These are phyloP conservation scores for Megastigmus dorsalis DNA, from an alignment of 2,888 invertebrate genomes.

Conservation along the genomic window DNA sequence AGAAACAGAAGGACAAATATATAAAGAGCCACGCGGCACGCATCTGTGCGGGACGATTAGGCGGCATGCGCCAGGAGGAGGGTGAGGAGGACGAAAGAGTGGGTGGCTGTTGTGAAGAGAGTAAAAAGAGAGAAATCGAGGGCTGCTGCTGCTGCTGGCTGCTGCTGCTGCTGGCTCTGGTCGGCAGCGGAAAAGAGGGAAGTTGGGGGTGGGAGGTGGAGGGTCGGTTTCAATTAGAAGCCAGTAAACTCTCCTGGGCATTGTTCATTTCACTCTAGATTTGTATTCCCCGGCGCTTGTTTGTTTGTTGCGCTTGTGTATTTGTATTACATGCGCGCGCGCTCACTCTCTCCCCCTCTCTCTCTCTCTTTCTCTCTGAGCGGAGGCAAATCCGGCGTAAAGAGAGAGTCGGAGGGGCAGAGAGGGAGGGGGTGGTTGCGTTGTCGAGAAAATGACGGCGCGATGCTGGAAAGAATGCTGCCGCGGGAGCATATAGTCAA, in stretches of 20 bases:
- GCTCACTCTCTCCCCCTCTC: not conserved
- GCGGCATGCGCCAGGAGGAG: constrained; percentile 53
- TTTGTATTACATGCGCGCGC: constrained; percentile 59
- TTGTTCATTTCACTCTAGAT: constrained; percentile 74
- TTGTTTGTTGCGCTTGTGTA: constrained; percentile 67
- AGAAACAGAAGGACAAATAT: too few relatives aligned
- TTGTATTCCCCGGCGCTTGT: constrained; percentile 68
- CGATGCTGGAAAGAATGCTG: too few relatives aligned
- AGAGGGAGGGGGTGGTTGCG: too few relatives aligned
- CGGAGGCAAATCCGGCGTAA: constrained; percentile 21
- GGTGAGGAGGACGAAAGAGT: not conserved
- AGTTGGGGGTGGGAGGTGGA: constrained; percentile 61
- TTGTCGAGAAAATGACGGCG: too few relatives aligned
- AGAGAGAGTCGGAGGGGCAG: not conserved
- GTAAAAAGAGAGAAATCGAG: constrained; percentile 55
- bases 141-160: too few relatives aligned
- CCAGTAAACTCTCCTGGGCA: constrained; percentile 73
- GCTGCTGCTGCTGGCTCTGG: too few relatives aligned
- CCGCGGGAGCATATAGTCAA: too few relatives aligned
- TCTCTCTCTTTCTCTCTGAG: not conserved
- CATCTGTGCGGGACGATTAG: constrained; percentile 73
- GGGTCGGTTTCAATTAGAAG: constrained; percentile 73
- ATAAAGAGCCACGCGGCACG: constrained; percentile 61
- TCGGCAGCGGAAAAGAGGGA: constrained; percentile 42
- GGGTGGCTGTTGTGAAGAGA: constrained; percentile 48